Evolutionary conservation across 1,140 invertebrate genomes (phyloP).

Genomic region (Trichonephila clavata): DNA sequence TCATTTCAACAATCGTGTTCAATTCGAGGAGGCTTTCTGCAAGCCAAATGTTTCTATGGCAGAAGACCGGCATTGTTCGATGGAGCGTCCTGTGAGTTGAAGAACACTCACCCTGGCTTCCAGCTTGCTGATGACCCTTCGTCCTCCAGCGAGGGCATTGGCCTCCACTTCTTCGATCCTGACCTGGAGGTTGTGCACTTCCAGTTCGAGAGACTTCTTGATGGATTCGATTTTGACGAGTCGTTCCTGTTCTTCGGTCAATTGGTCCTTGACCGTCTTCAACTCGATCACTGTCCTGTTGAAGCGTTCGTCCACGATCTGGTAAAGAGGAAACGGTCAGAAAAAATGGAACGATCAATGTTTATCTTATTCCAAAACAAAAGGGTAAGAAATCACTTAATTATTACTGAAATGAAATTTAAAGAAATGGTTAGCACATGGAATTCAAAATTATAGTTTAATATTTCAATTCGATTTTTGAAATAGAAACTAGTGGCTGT

Average conservation of each 20-base stretch:
- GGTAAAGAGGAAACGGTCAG: slow-evolving; percentile 55
- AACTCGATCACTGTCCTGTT: slow-evolving; percentile 94
- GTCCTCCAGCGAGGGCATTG: slow-evolving; percentile 96
- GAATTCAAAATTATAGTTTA: too few relatives aligned
- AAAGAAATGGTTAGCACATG: too few relatives aligned
- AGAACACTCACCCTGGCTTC: slow-evolving; percentile 87
- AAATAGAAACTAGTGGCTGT: too few relatives aligned
- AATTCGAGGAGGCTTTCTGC: too few relatives aligned
- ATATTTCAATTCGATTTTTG: too few relatives aligned
- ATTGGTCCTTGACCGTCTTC: slow-evolving; percentile 94
- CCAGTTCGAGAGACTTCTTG: slow-evolving; percentile 97
- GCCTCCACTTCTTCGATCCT: slow-evolving; percentile 98
- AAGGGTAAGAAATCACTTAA: too few relatives aligned
- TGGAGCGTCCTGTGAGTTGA: too few relatives aligned
- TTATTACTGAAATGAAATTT: too few relatives aligned
- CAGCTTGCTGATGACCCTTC: slow-evolving; percentile 97
- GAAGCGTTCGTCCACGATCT: slow-evolving; percentile 92
- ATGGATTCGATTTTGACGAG: slow-evolving; percentile 98
- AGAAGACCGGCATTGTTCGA: too few relatives aligned
- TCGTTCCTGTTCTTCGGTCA: slow-evolving; percentile 97
- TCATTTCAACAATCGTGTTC: too few relatives aligned
- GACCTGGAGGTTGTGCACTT: slow-evolving; percentile 97
- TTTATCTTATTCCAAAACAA: too few relatives aligned
- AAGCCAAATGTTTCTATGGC: too few relatives aligned
- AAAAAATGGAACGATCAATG: not conserved